Base-by-base conservation (phyloP, 1,140 invertebrate genomes). In the Sogatella furcifera region DNA sequence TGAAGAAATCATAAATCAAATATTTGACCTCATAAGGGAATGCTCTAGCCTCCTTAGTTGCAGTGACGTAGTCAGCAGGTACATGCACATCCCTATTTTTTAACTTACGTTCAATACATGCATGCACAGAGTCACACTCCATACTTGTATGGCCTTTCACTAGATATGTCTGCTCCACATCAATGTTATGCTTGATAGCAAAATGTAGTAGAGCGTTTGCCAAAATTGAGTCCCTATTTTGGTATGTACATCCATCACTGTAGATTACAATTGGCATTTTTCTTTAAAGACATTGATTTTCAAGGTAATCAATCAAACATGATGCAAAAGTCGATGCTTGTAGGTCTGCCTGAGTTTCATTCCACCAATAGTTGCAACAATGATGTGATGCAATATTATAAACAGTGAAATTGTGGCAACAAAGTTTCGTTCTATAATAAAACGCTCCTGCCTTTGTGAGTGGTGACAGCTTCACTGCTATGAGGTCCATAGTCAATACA, bases 161-260 rank as follows among this genome's bases (percentile, higher is more conserved):
- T 28, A 28, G 24, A 28, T 28, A 28, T 28, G 2, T 28, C 24
- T 28, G 24, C 24, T 28, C 24, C 24, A 28, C 24, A 28, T 28
- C 24, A 4, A 28, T 28, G 24, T 28, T 28, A 28, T 28, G 24
- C 24, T 28, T 28, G 6, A 4, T 28, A n/a, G n/a, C n/a, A 28
- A 28, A 28, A 28, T 28, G 24, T 11, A 69, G 22, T 22, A 73
- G 61, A n/a, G 67, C 68, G 59, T 72, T 72, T 11, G 69, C 65
- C 41, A 73, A 6, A 9, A 65, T 64, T 10, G 43, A 41, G 56
- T 71, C 72, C 24, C 70, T 55, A 58, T 74, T 72, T 65, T 74
- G 69, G 56, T 67, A 61, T 1, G 61, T 62, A 63, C 69, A 73
- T 10, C 70, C 71, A 64, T 73, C 69, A n/a, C 52, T 61, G 42